These are phyloP conservation scores for Caenorhabditis becei DNA, from an alignment of 2,888 invertebrate genomes.

Conservation along the genomic window DNA sequence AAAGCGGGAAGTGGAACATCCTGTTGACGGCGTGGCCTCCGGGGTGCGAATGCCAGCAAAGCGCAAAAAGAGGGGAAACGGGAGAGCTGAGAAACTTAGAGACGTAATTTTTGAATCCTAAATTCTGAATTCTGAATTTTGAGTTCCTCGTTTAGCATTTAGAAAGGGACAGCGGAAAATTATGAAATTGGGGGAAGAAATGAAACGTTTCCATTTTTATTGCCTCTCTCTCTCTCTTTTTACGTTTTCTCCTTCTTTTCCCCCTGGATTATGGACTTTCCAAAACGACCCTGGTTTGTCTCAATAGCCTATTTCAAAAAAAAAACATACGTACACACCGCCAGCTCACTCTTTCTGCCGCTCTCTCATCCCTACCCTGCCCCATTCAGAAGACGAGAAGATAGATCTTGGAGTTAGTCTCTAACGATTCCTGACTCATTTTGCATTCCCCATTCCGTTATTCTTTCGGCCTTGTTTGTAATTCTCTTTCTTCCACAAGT, in stretches of 20 bases:
- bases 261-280: conserved; percentile 8
- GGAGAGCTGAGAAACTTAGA: conserved; percentile 4
- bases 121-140: neutral
- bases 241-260: neutral
- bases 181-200: neutral
- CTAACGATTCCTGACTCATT: conserved; percentile 19
- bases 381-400: conserved; percentile 15
- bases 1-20: conserved; percentile 48
- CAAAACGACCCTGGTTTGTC: conserved; percentile 2
- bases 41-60: neutral
- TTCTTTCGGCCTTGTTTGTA: too few species aligned
- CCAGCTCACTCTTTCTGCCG: neutral
- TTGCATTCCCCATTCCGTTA: conserved; percentile 7
- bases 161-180: neutral
- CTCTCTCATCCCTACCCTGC: neutral
- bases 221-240: neutral
- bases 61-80: conserved; percentile 15
- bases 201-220: neutral
- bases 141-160: neutral
- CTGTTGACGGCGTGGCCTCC: conserved; percentile 37
- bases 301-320: conserved; percentile 2
- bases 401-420: neutral
- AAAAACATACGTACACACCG: neutral
- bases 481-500: neutral
- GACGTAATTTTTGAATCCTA: neutral